Percentiles rank a stretch among this genome's conserved stretches.
phyloP scores from a whole-genome alignment of 2,113 vertebrate species.

The Urocitellus parryii region DNA sequence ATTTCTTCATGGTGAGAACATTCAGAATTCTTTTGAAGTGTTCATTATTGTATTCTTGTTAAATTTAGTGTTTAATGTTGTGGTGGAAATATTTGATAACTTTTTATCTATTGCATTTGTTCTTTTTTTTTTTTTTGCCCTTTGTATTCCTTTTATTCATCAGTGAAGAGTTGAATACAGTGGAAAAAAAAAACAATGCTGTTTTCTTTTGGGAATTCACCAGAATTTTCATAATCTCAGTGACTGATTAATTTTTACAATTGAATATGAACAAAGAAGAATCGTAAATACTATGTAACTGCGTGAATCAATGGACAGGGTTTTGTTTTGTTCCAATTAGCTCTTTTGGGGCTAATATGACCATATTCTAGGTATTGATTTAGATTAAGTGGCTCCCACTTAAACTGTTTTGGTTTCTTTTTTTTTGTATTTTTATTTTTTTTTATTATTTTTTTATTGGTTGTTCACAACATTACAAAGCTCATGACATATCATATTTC shows the following conservation, averaged over 20 bases:
- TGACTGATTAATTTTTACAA: constrained; percentile 33
- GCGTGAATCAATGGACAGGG: neutral
- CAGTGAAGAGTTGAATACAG: neutral
- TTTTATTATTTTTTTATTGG: too few relatives aligned
- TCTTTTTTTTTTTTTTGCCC: too few relatives aligned
- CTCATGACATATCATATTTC: too few relatives aligned
- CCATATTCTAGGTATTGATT: constrained; percentile 69
- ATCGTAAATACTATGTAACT: constrained; percentile 43
- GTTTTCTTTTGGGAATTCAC: constrained; percentile 34
- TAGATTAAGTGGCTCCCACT: constrained; percentile 62
- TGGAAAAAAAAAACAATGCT: neutral
- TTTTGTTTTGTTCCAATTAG: constrained; percentile 54
- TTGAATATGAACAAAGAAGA: constrained; percentile 38
- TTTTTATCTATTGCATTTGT: neutral
- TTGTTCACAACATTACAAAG: too few relatives aligned
- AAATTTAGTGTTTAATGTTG: neutral
- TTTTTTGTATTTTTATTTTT: too few relatives aligned
- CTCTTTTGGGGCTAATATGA: constrained; percentile 37
- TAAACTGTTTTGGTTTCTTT: constrained; percentile 67
- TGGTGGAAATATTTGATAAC: neutral
- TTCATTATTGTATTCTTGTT: neutral
- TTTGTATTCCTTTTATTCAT: neutral
- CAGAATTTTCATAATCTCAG: neutral
- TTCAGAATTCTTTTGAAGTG: neutral
- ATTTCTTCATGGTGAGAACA: neutral